These are phyloP conservation scores for Poecile atricapillus DNA, from an alignment of 2,113 vertebrate genomes.

Conservation along the genomic window DNA sequence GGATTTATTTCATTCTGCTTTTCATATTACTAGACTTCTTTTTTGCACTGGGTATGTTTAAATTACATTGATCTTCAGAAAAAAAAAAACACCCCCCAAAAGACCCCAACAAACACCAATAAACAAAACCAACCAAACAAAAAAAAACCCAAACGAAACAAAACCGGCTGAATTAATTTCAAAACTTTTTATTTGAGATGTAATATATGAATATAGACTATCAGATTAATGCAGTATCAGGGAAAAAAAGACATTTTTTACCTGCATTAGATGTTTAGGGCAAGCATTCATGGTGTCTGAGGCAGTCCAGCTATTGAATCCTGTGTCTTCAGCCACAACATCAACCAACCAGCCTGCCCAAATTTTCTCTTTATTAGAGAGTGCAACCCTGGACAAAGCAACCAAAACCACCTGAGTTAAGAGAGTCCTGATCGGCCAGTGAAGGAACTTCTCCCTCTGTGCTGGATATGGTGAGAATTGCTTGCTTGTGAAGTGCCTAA, in stretches of 20 bases:
- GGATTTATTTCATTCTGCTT: neutral
- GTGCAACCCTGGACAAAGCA: neutral
- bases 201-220: neutral
- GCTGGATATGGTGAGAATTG: neutral
- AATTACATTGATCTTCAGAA: neutral
- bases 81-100: neutral
- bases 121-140: neutral
- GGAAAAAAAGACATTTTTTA: neutral
- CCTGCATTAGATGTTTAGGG: neutral
- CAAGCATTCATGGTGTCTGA: neutral
- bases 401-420: neutral
- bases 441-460: neutral
- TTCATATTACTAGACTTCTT: neutral
- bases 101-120: no score
- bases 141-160: neutral
- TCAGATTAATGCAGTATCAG: neutral
- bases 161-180: neutral
- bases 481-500: neutral
- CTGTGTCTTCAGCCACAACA: neutral
- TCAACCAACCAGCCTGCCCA: neutral
- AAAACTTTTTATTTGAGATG: neutral
- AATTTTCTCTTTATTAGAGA: neutral
- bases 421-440: neutral
- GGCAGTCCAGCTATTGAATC: neutral
- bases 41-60: neutral